Evolutionary conservation across 2,113 vertebrate genomes (phyloP).

Genomic region (Phyllostomus hastatus): DNA sequence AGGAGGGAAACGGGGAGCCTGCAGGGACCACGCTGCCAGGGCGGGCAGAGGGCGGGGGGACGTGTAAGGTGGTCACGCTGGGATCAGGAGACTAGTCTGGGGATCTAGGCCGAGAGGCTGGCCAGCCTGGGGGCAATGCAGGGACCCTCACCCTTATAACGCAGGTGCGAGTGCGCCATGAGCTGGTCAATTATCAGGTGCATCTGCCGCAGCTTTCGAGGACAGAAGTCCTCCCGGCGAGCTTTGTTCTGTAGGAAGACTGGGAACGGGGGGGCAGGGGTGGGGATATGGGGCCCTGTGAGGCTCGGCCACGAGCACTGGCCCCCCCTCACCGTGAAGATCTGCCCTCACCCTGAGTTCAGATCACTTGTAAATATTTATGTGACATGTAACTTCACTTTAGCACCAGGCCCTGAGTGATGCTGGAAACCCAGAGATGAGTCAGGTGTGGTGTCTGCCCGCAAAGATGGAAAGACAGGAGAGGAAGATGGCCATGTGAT

Average conservation of each 20-base stretch:
- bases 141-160: slow-evolving; percentile 86
- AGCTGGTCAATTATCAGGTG: slow-evolving; percentile 89
- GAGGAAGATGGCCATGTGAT: background rate
- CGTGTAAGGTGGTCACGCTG: fast-evolving
- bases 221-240: slow-evolving; percentile 90
- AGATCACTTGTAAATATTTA: background rate
- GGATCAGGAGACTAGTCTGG: too few relatives aligned
- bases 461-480: background rate
- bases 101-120: fast-evolving
- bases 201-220: slow-evolving; percentile 90
- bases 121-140: fast-evolving
- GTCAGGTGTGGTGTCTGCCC: background rate
- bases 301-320: fast-evolving
- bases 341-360: background rate
- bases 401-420: background rate
- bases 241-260: slow-evolving; percentile 94
- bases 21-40: fast-evolving
- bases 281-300: fast-evolving
- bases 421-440: background rate
- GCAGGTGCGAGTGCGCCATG: slow-evolving; percentile 92
- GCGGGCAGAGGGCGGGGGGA: fast-evolving
- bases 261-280: background rate
- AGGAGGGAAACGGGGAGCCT: background rate
- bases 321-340: background rate
- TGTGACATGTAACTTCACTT: fast-evolving